These are phyloP conservation scores for Siniperca obscura DNA, from an alignment of 2,797 vertebrate genomes.

Conservation along the genomic window DNA sequence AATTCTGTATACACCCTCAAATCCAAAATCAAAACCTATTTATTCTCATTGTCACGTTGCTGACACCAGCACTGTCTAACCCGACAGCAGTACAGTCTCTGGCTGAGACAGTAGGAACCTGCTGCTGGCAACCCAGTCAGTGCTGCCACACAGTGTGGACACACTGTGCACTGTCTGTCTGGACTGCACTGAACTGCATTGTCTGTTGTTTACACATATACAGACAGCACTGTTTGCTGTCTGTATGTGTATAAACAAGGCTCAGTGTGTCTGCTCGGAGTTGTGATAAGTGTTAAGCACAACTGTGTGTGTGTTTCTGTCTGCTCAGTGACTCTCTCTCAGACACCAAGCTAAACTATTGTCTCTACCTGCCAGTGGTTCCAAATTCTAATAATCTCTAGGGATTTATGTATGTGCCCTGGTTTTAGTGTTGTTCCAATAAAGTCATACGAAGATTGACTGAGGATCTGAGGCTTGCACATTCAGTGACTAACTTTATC, in stretches of 20 bases:
- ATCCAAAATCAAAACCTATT: constrained; percentile 43
- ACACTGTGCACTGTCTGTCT: neutral
- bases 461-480: neutral
- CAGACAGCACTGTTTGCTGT: constrained; percentile 19
- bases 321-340: constrained; percentile 22
- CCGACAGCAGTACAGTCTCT: constrained; percentile 1
- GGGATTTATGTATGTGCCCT: neutral
- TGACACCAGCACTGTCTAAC: constrained; percentile 39
- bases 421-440: neutral
- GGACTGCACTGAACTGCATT: too few relatives aligned
- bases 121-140: constrained; percentile 20
- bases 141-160: constrained; percentile 29
- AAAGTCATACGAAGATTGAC: neutral
- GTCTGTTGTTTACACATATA: too few relatives aligned
- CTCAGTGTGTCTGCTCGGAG: constrained; percentile 15
- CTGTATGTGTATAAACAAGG: neutral
- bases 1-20: constrained; percentile 25
- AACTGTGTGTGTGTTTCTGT: neutral
- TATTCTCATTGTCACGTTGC: constrained; percentile 45
- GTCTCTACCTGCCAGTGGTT: neutral
- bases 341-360: neutral
- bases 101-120: constrained; percentile 56
- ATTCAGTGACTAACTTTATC: neutral
- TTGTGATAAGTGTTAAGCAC: neutral
- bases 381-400: neutral